These are phyloP conservation scores for Acropora yongei DNA, from an alignment of 64 coral and sea anemone species.

Conservation along the genomic window DNA sequence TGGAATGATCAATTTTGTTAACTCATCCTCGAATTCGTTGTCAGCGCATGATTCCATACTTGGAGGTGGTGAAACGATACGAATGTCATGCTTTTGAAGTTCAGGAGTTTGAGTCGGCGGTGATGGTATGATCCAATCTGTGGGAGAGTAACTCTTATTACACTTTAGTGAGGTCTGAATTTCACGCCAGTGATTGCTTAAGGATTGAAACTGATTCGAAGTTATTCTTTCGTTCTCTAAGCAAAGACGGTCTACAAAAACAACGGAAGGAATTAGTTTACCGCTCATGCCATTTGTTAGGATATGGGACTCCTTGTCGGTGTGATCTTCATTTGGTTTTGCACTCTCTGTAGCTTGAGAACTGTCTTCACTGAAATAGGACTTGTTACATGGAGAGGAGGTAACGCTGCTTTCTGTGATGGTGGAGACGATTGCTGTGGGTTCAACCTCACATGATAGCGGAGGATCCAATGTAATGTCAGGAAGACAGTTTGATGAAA, in stretches of 20 bases:
- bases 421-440: neutral
- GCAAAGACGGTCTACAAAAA: neutral
- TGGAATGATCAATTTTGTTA: conserved; percentile 74
- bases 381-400: neutral
- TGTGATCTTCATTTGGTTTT: neutral
- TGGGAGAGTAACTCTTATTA: conserved; percentile 37
- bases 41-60: neutral
- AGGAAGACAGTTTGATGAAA: neutral
- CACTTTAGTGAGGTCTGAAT: neutral
- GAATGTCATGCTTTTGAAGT: conserved; percentile 67
- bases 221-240: neutral
- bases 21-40: conserved; percentile 52
- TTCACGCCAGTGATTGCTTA: neutral
- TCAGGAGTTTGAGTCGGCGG: conserved; percentile 72
- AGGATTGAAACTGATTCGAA: neutral
- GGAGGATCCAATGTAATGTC: neutral
- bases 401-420: neutral
- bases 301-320: neutral
- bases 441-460: neutral
- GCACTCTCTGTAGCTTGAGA: neutral
- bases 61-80: conserved; percentile 72
- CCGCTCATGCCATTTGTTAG: neutral
- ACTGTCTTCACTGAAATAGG: neutral
- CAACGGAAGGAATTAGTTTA: neutral
- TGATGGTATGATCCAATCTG: conserved; percentile 81